Evolutionary conservation across 2,888 invertebrate genomes (phyloP), one percentile per base, ranked within the genome.

Genomic region (Drosophila demipolita): DNA sequence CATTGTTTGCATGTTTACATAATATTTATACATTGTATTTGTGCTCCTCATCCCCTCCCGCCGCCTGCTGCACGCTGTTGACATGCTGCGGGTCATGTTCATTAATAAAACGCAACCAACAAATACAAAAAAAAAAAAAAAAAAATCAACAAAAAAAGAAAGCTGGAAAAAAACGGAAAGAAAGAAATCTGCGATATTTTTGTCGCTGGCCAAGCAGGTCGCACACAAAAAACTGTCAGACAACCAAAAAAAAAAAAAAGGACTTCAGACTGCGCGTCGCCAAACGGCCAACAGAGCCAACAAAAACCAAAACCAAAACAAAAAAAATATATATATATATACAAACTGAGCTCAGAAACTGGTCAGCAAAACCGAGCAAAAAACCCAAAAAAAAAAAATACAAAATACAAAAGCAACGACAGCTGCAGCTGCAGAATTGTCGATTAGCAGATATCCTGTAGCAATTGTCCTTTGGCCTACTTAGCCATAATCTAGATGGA

Each of bases 1-100:
- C 84, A 90, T 89, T 87, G 88, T 88, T 90, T 83, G 86, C 83
- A 80, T 86, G 89, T 86, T 89, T 89, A 86, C 86, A 89, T 87
- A 86, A 87, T 85, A 88, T 89, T 86, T 89, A 84, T 89, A 87
- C 89, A 83, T 73, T 87, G 87, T 83, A 79, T 67, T 57, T 62
- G 61, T 53, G 55, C 35, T 48, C 23, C 42, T 53, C 6, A 35
- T 3, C 40, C 11, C 0, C 32, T 1, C 40, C 32, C 3, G n/a
- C n/a, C 26, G 9, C 6, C 33, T 0, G 15, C 60, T 23, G 33
- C 49, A 29, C 54, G 68, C 45, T 83, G 82, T 75, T 87, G 87
- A 86, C 89, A 86, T 78, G 73, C 67, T 71, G 82, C 87, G 79
- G 68, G 79, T 33, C 66, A 67, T 78, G 80, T 84, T 88, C 83